Evolutionary conservation across 2,797 vertebrate genomes (phyloP), one percentile per base, ranked within the genome.

Genomic region (Gymnodraco acuticeps): DNA sequence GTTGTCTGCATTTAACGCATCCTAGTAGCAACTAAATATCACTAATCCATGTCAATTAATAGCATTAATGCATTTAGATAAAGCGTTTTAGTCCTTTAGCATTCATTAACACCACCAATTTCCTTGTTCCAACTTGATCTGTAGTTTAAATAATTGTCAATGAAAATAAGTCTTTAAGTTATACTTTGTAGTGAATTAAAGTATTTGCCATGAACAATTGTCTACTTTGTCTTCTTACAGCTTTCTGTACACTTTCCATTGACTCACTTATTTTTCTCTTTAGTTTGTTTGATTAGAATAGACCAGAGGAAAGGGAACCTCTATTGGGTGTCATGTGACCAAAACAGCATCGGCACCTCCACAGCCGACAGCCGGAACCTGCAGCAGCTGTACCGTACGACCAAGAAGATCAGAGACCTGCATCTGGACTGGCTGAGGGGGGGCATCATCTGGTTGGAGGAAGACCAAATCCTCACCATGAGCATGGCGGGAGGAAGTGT

Each of bases 271-370:
- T 33, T 8, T 5, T 10, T 9, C 5, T 10, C 61, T 78, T 20
- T 63, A 97, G 97, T 96, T 50, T 98, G 97, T 75, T 73, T 92
- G 13, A 91, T 96, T 16, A 94, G 69, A 64, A 93, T 98, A 31
- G 96, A 98, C 73, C 88, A 95, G 76, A 83, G 68, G 58, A 96
- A 87, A 0, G 96, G 96, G 1, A 92, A 89, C 68, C 65, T 97
- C 5, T 97, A 93, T 69, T 98, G 97, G 96, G 83, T 98, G 0
- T 91, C 96, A 0, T 97, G 96, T 83, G 95, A 96, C 81, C 91
- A 89, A 68, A 90, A 89, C 38, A 80, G 75, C 55, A 93, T 99
- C 0, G 93, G 93, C 1, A 90, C 94, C 64, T 95, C 86, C 9
- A 77, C 43, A 4, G 19, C 82, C 1, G 78, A 73, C 19, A 20